These are phyloP conservation scores for Pseudachorutes palmiensis DNA, from an alignment of 1,140 invertebrate genomes.

Conservation along the genomic window DNA sequence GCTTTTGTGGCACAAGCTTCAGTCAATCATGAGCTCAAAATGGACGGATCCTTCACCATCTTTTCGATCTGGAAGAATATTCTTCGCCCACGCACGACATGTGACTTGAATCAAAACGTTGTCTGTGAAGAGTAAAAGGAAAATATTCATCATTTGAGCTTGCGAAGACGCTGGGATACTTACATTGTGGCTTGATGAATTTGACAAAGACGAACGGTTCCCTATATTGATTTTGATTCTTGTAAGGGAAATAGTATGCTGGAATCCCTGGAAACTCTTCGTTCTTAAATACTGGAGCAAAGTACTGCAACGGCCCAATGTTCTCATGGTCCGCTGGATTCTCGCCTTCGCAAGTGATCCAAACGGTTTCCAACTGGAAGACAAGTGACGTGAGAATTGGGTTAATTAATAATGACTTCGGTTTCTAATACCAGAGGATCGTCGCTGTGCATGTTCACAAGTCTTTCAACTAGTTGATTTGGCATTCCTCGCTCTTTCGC, in stretches of 20 bases:
- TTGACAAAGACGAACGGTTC: conserved; percentile 47
- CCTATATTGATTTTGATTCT: conserved; percentile 46
- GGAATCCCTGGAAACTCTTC: conserved; percentile 49
- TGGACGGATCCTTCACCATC: conserved; percentile 47
- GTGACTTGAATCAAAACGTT: conserved; percentile 89
- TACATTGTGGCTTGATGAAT: conserved; percentile 38
- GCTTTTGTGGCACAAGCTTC: too few species aligned
- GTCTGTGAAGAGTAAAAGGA: conserved; percentile 51
- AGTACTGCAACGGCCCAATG: conserved; percentile 67
- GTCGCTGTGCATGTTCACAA: not conserved
- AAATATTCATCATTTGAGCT: too few species aligned
- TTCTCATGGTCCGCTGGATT: conserved; percentile 81
- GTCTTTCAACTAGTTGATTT: not conserved
- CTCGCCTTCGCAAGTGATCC: conserved; percentile 81
- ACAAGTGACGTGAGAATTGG: too few species aligned
- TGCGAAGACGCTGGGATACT: not conserved
- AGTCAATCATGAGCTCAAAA: conserved; percentile 51
- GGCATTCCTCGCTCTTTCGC: conserved; percentile 20
- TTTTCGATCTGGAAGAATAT: conserved; percentile 60
- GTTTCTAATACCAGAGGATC: not conserved
- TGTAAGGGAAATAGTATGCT: conserved; percentile 72
- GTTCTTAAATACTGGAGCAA: conserved; percentile 43
- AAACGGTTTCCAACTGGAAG: conserved; percentile 58
- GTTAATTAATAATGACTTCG: too few species aligned
- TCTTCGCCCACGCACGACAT: conserved; percentile 90